Evolutionary conservation across 2,113 vertebrate genomes (phyloP).

Genomic region (Larimichthys crocea): DNA sequence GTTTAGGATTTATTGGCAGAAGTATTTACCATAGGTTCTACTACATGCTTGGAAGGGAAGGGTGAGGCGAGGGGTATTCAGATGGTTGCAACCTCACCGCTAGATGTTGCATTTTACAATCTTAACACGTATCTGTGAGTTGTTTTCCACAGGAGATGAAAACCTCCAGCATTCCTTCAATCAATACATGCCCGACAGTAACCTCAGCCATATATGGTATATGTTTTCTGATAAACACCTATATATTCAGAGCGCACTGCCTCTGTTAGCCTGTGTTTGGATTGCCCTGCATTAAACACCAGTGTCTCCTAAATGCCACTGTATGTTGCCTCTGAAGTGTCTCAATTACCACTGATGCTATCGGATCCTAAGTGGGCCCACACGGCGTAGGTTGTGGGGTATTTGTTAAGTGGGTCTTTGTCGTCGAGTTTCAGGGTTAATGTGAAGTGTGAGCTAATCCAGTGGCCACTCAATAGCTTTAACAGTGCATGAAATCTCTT

Average conservation of each 20-base stretch:
- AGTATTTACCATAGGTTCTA: too few relatives aligned
- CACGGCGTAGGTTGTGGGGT: conserved; percentile 51
- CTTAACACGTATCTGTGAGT: not conserved
- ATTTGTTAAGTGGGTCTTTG: conserved; percentile 78
- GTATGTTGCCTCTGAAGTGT: conserved; percentile 67
- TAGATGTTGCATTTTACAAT: not conserved
- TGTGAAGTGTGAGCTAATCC: conserved; percentile 82
- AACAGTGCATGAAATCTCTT: conserved; percentile 84
- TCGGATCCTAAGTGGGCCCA: conserved; percentile 67
- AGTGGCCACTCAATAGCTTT: conserved; percentile 82
- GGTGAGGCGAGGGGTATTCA: too few relatives aligned
- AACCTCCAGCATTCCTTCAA: not conserved
- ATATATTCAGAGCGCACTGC: not conserved
- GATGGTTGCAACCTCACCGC: too few relatives aligned
- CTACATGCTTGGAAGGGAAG: too few relatives aligned
- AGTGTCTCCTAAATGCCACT: conserved; percentile 56
- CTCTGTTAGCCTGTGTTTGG: conserved; percentile 41
- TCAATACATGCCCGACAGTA: conserved; percentile 20
- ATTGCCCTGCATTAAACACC: conserved; percentile 43
- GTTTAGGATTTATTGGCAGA: too few relatives aligned
- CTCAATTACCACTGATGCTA: conserved; percentile 77
- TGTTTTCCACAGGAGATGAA: conserved; percentile 18
- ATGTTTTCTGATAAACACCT: conserved; percentile 9
- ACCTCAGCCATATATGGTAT: not conserved
- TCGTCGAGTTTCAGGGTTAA: conserved; percentile 76